Evolutionary conservation across 2,888 invertebrate genomes (phyloP).

Genomic region (Yponomeuta plumbellus): DNA sequence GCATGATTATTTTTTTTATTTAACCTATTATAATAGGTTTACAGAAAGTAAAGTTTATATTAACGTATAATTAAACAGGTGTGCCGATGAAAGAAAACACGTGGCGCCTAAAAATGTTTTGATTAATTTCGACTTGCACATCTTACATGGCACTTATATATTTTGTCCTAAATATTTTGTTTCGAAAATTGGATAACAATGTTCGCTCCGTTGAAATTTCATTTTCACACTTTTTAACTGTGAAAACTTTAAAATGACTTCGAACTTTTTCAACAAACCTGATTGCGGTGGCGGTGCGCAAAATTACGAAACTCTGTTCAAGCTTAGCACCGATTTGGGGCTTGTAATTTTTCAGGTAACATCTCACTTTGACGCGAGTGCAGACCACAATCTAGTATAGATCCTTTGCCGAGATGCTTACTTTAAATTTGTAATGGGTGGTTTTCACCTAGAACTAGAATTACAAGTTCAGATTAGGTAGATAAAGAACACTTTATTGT

Average conservation of each 20-base stretch:
- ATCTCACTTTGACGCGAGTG: not conserved
- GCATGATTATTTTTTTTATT: no score
- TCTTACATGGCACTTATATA: no score
- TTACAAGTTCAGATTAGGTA: no score
- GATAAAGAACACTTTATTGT: no score
- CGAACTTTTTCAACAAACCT: not conserved
- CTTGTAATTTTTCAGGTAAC: not conserved
- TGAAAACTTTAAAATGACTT: not conserved
- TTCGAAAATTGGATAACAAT: not conserved
- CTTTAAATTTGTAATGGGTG: not conserved
- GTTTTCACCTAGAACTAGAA: no score
- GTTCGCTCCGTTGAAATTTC: not conserved
- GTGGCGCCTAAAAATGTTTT: no score
- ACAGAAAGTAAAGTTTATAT: no score
- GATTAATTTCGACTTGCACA: no score
- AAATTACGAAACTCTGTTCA: not conserved
- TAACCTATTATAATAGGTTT: no score
- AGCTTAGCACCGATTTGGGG: not conserved
- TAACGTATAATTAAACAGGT: no score
- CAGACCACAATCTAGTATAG: not conserved
- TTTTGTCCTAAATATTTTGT: no score
- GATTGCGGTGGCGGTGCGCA: not conserved
- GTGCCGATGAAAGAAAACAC: no score
- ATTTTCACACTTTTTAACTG: not conserved
- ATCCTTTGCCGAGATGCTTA: not conserved